Conservation (phyloP, 2,797 vertebrate genomes). For the Amphiprion clarkii region DNA sequence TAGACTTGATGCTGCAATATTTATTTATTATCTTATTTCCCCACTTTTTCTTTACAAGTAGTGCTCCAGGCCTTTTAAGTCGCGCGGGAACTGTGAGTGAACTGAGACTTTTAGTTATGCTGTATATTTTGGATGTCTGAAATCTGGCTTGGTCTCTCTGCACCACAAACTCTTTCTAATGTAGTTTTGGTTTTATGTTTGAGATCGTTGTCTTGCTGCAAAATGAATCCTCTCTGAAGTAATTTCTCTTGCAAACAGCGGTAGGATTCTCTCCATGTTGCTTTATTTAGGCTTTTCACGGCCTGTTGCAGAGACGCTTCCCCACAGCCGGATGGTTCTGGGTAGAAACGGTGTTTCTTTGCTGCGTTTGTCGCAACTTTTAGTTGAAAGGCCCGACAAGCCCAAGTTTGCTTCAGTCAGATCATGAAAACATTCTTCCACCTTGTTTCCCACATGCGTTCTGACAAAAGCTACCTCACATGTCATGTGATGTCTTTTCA, state of each 20-base stretch:
- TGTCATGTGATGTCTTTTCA: slow-evolving; percentile 36
- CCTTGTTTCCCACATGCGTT: slow-evolving; percentile 22
- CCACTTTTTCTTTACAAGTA: neutral
- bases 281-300: neutral
- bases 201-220: neutral
- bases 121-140: neutral
- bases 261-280: neutral
- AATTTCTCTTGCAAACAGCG: neutral
- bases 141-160: neutral
- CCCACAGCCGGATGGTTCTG: neutral
- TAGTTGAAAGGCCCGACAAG: neutral
- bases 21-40: too few species aligned
- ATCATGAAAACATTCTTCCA: slow-evolving; percentile 2
- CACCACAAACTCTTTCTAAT: fast-evolving
- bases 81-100: neutral
- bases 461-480: slow-evolving; percentile 1
- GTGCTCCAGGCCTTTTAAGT: neutral
- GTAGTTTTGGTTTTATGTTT: neutral
- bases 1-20: neutral
- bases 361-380: neutral
- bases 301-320: neutral
- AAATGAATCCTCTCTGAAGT: neutral
- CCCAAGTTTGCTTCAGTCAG: slow-evolving; percentile 1
- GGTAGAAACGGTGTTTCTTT: neutral
- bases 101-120: neutral